Evolutionary conservation across 2,113 vertebrate genomes (phyloP).

Genomic region (Myrmecobius fasciatus): DNA sequence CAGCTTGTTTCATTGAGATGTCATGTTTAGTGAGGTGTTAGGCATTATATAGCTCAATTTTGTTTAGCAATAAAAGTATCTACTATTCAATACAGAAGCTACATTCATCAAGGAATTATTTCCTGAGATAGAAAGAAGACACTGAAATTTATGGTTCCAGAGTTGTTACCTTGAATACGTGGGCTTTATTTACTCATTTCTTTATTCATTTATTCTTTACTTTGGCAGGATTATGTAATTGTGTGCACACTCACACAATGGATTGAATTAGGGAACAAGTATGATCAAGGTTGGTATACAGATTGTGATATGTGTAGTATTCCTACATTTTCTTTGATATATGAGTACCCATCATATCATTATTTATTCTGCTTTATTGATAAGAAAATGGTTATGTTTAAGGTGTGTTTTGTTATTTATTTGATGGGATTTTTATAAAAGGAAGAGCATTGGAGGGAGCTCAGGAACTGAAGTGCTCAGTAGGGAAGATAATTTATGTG

Average conservation of each 20-base stretch:
- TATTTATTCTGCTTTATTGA: background rate
- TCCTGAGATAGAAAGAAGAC: background rate
- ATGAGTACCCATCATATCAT: background rate
- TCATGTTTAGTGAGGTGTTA: background rate
- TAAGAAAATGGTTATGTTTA: background rate
- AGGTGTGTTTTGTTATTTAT: background rate
- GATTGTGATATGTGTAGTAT: background rate
- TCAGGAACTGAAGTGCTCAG: background rate
- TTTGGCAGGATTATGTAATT: background rate
- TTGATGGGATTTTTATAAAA: background rate
- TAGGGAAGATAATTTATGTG: background rate
- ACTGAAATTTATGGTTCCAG: background rate
- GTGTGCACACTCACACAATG: background rate
- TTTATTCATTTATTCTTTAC: too few relatives aligned
- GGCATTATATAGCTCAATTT: background rate
- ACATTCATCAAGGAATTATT: background rate
- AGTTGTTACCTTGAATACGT: background rate
- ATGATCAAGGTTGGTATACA: background rate
- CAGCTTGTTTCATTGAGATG: background rate
- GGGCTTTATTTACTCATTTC: background rate
- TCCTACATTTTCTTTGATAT: background rate
- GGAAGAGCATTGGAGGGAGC: background rate
- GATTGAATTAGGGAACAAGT: background rate
- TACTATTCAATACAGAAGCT: background rate
- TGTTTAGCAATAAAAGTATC: background rate